These are phyloP conservation scores for Phorcus lineatus DNA, from an alignment of 2,888 invertebrate species.

Conservation along the genomic window DNA sequence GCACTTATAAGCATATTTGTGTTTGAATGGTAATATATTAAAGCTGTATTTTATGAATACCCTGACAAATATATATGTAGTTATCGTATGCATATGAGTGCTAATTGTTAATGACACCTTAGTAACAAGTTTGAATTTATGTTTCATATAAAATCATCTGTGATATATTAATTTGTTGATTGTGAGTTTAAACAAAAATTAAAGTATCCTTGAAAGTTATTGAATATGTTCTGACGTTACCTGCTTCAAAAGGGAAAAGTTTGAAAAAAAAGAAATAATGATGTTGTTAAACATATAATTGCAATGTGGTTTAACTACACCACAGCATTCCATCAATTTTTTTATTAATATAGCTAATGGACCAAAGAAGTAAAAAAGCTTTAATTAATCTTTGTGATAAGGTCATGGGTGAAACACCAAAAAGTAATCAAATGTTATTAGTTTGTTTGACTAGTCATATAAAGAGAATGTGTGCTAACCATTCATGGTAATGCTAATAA, in stretches of 20 bases:
- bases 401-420: neutral
- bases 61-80: neutral
- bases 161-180: too few species aligned
- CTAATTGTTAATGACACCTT: neutral
- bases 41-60: neutral
- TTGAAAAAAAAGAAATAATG: too few species aligned
- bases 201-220: too few species aligned
- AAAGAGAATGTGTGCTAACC: neutral
- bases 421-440: neutral
- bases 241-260: too few species aligned
- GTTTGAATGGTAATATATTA: neutral
- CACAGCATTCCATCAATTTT: neutral
- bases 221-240: too few species aligned
- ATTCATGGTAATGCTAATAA: neutral
- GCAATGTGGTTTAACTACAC: neutral
- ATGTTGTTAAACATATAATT: too few species aligned
- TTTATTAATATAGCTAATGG: neutral
- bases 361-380: neutral
- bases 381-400: neutral
- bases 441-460: neutral
- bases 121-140: too few species aligned
- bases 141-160: too few species aligned
- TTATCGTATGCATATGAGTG: neutral
- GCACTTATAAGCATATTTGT: neutral
- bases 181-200: too few species aligned